Percentiles rank a stretch among this genome's conserved stretches.
These are phyloP conservation scores for Pristionchus entomophagus DNA, from an alignment of 2,888 invertebrate genomes.

Conservation along the genomic window DNA sequence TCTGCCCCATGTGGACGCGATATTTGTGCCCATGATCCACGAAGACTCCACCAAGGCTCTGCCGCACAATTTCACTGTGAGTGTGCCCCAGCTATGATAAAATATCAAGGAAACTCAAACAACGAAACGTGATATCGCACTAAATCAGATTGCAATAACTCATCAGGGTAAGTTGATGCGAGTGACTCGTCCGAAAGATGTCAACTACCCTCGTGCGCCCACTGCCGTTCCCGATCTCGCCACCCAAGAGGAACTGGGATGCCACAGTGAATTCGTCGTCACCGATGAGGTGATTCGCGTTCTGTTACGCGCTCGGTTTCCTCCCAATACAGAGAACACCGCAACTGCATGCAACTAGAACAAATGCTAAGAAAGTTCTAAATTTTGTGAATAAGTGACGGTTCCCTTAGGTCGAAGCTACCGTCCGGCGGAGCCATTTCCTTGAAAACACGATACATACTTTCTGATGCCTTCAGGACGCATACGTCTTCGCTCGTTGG, in stretches of 20 bases:
- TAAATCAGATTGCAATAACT: neutral
- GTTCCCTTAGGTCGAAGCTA: neutral
- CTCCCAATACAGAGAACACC: neutral
- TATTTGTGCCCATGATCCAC: slow-evolving; percentile 46
- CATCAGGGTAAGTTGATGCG: slow-evolving; percentile 44
- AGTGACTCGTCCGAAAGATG: slow-evolving; percentile 46
- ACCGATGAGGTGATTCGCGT: slow-evolving; percentile 10
- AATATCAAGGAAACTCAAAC: neutral
- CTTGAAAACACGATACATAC: neutral
- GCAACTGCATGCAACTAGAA: neutral
- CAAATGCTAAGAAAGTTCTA: neutral
- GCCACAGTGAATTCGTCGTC: slow-evolving; percentile 43
- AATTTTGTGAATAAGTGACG: neutral
- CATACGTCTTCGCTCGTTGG: slow-evolving; percentile 28
- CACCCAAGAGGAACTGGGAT: slow-evolving; percentile 45
- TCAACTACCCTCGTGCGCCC: slow-evolving; percentile 48
- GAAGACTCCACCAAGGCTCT: slow-evolving; percentile 44
- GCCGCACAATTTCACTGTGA: slow-evolving; percentile 45
- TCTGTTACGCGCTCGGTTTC: too few species aligned
- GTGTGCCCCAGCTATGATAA: neutral
- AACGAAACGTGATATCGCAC: neutral
- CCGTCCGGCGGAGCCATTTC: neutral
- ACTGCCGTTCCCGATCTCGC: slow-evolving; percentile 48
- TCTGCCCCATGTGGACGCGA: slow-evolving; percentile 43
- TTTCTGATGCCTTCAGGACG: too few species aligned